Evolutionary conservation across 2,888 invertebrate species (phyloP), one percentile per base, ranked within the genome.

Genomic region (Plusia festucae): DNA sequence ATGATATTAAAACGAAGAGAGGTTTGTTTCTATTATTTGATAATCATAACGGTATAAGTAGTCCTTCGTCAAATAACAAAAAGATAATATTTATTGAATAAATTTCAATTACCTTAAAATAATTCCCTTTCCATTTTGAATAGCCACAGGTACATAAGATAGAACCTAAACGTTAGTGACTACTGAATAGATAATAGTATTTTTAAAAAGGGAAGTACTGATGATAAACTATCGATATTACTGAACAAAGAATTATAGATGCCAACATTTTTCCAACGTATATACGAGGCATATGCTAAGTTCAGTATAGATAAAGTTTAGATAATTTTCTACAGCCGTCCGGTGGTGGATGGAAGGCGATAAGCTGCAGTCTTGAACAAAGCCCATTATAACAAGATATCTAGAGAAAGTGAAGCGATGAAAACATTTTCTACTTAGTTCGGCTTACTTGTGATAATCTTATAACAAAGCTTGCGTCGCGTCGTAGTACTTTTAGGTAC

Each of bases 1-100:
- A 73, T 78, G 69, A 11, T 61, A 68, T 79, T 70, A 68, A 44
- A 55, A 46, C 30, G 54, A 16, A 18, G 32, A 57, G 51, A 61
- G 52, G 20, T 24, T 53, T 60, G 46, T 65, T 27, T 44, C 24
- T 65, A 68, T 71, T 59, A 59, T 78, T 69, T 66, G 16, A 59
- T 34, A 53, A 65, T 59, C 53, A 51, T 60, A 44, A 30, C 65
- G 54, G 61, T 66, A 34, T 68, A 52, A 60, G 70, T 64, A 73
- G 71, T 68, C 61, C 53, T 73, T 73, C 67, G 60, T 70, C 76
- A 79, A 79, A 71, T 68, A 75, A 76, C 74, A 78, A 82, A 70
- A 53, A 71, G 64, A 81, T 60, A 20, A 68, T 24, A 52, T 68
- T 68, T 59, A 62, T 65, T 79, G n/a, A n/a, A 20, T 49, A 49